Percentiles rank a stretch among this genome's conserved stretches.
Conservation (phyloP, 2,888 invertebrate genomes). For the Pinctada fucata region DNA sequence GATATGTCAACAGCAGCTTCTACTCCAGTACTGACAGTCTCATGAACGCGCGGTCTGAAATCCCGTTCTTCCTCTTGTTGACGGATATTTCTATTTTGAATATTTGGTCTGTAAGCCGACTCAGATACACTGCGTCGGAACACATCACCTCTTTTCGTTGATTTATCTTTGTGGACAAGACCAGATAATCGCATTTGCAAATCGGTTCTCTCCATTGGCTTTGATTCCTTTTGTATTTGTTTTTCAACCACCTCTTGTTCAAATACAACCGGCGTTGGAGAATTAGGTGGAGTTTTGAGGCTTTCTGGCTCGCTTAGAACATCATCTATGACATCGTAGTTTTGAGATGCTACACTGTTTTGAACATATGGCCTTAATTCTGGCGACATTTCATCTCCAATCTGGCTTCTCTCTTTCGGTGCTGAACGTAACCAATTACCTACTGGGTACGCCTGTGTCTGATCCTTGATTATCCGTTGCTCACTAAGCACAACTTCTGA, state of each 20-base stretch:
- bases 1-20: conserved; percentile 54
- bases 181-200: not conserved
- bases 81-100: too few relatives aligned
- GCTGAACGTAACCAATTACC: not conserved
- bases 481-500: not conserved
- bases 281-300: conserved; percentile 14
- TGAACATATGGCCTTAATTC: conserved; percentile 7
- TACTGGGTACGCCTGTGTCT: not conserved
- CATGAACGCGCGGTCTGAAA: not conserved
- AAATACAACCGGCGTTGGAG: conserved; percentile 1
- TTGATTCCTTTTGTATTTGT: not conserved
- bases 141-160: not conserved
- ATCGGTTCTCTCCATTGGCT: not conserved
- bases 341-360: not conserved
- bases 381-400: not conserved
- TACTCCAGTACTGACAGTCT: conserved; percentile 46
- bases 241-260: not conserved
- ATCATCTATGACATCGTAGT: conserved; percentile 26
- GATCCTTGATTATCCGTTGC: not conserved
- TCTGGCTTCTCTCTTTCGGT: not conserved
- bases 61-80: not conserved
- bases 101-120: not conserved
- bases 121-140: not conserved
- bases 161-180: not conserved
- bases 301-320: conserved; percentile 31